Evolutionary conservation across 2,113 vertebrate genomes (phyloP).

Genomic region (Caranx melampygus): DNA sequence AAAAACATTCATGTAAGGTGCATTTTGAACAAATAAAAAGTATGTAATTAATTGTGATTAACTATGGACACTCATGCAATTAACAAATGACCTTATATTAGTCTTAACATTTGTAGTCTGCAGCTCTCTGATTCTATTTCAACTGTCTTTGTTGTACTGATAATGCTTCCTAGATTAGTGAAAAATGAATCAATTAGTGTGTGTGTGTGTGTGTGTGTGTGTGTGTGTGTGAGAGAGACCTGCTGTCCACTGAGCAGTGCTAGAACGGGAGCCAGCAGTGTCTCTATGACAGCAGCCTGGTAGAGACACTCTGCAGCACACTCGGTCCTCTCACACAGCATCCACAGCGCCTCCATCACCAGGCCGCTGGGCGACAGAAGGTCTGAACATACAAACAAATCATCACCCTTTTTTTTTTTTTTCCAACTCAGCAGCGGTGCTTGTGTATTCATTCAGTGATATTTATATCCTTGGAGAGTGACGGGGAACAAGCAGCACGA

Average conservation of each 20-base stretch:
- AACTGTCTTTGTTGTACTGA: too few species aligned
- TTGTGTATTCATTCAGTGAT: not conserved
- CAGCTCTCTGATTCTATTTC: too few species aligned
- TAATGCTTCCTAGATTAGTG: too few species aligned
- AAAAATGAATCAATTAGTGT: not conserved
- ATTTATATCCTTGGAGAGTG: not conserved
- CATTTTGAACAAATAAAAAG: too few species aligned
- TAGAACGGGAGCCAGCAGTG: slow-evolving; percentile 88
- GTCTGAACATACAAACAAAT: slow-evolving; percentile 77
- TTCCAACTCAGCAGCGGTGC: not conserved
- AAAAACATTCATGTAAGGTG: too few species aligned
- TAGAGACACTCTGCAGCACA: slow-evolving; percentile 89
- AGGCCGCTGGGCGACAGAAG: slow-evolving; percentile 87
- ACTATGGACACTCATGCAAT: too few species aligned
- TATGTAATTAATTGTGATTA: too few species aligned
- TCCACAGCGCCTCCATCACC: slow-evolving; percentile 89
- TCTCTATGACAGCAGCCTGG: slow-evolving; percentile 82
- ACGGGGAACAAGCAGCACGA: not conserved
- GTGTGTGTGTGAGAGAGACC: slow-evolving; percentile 77
- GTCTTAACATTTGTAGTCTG: too few species aligned
- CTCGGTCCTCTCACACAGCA: slow-evolving; percentile 90
- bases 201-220: not conserved
- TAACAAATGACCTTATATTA: too few species aligned
- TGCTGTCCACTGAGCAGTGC: slow-evolving; percentile 85
- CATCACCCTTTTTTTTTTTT: not conserved